Base-by-base conservation (phyloP, 2,888 invertebrate species). In the Lasioglossum oenotherae region DNA sequence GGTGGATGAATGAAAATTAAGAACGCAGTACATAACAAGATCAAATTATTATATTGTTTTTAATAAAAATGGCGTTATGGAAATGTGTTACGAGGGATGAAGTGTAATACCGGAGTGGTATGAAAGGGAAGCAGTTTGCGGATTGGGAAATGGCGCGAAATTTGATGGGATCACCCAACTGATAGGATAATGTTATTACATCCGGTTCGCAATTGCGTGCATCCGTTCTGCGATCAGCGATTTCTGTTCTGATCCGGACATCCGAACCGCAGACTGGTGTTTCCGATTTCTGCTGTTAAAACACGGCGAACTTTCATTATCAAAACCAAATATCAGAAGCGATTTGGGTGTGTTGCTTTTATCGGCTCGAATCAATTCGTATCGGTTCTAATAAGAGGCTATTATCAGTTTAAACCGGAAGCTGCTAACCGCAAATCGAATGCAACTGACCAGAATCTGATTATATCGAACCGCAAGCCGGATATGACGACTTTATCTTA, bases 161-260 rank as follows among this genome's bases (percentile, higher is more conserved):
- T 38, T 23, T 38, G 38, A 23, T 69, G 38, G 35, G 38, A 69
- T 69, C 35, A 19, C 8, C 23, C 69, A n/a, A 23, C 38, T 69
- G 69, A 69, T 69, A 69, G 38, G 38, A 69, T 69, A 69, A 69
- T 69, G 69, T 69, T 69, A 69, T 69, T 69, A 69, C 69, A 69
- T 69, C 69, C 69, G 67, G 31, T 35, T 67, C 31, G 67, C 35
- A 19, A 67, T 67, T 67, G 35, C 67, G 35, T 69, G 35, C 38
- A 69, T 69, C 38, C 69, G 69, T 38, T 69, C 35, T 41, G 23
- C 69, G 69, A 38, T 23, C 69, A 41, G 69, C 12, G 38, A 38
- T 23, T 38, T 38, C 23, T 69, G 69, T 35, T 69, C 38, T 69
- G 69, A 69, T 69, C 69, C 38, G 38, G 35, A 69, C 23, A 38